A percentile compares a stretch with the other conserved stretches of the same genome.
Conservation (phyloP, 1,140 invertebrate genomes). For the Coelopa frigida region DNA sequence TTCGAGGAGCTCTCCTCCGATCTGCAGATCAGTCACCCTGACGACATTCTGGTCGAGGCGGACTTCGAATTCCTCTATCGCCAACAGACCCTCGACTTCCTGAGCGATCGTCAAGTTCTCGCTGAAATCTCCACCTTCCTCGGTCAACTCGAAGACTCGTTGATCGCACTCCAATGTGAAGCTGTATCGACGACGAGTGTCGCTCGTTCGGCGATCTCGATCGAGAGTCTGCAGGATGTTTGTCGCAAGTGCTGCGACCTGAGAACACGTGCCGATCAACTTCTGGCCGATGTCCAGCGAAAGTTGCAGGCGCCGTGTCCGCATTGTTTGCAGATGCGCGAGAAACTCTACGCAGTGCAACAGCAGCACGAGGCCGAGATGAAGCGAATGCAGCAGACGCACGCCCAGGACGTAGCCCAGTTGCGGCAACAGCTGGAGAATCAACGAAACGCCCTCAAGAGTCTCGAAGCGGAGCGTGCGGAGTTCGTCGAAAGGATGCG, state of each 20-base stretch:
- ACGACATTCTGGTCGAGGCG: slow-evolving; percentile 22
- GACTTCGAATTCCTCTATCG: slow-evolving; percentile 27
- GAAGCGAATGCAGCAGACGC: slow-evolving; percentile 15
- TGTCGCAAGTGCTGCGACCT: slow-evolving; percentile 46
- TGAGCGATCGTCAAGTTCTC: slow-evolving; percentile 19
- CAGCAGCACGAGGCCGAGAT: slow-evolving; percentile 40
- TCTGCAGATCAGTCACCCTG: slow-evolving; percentile 22
- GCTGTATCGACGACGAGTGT: slow-evolving; percentile 15
- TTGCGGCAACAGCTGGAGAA: slow-evolving; percentile 20
- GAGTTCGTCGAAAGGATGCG: slow-evolving; percentile 22
- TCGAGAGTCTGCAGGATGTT: slow-evolving; percentile 44
- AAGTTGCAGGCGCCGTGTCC: slow-evolving; percentile 17
- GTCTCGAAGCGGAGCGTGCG: slow-evolving; percentile 15
- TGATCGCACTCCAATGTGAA: slow-evolving; percentile 19
- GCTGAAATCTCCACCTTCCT: slow-evolving; percentile 18
- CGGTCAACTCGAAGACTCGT: slow-evolving; percentile 19
- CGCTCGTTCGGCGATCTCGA: slow-evolving; percentile 20
- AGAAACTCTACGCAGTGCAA: slow-evolving; percentile 38
- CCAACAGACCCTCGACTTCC: slow-evolving; percentile 18
- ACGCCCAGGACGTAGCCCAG: slow-evolving; percentile 15
- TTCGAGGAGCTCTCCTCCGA: slow-evolving; percentile 22
- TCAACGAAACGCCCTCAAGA: slow-evolving; percentile 12
- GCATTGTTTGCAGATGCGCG: slow-evolving; percentile 21
- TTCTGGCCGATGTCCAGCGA: slow-evolving; percentile 23
- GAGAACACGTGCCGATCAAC: slow-evolving; percentile 31